Percentiles rank a stretch among this genome's conserved stretches.
phyloP scores from a whole-genome alignment of 2,113 vertebrate genomes.

The Peucedramus taeniatus region DNA sequence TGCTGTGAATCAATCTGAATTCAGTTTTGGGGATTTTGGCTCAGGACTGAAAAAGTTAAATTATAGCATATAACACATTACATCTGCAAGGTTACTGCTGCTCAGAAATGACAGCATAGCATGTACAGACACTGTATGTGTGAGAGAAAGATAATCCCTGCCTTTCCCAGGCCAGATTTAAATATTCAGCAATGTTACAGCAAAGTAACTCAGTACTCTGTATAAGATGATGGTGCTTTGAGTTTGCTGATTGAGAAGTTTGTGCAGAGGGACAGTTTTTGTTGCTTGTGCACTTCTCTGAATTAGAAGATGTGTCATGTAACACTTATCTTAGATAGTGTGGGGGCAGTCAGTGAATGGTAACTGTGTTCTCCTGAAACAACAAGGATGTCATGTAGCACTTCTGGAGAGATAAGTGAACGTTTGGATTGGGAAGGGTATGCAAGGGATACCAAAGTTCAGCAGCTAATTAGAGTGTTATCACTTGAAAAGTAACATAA shows the following conservation, averaged over 20 bases:
- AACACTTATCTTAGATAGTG: conserved; percentile 74
- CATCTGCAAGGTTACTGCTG: not conserved
- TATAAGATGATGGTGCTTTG: not conserved
- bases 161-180: not conserved
- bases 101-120: not conserved
- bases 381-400: conserved; percentile 79
- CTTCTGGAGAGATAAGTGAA: conserved; percentile 77
- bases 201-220: not conserved
- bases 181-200: not conserved
- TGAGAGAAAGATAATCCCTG: not conserved
- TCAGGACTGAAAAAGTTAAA: not conserved
- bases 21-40: not conserved
- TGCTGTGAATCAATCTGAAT: not conserved
- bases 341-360: conserved; percentile 67
- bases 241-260: conserved; percentile 8
- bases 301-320: conserved; percentile 68
- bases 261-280: not conserved
- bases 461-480: conserved; percentile 78
- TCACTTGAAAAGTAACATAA: conserved; percentile 71
- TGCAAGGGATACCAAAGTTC: conserved; percentile 68
- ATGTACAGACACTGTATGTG: too few relatives aligned
- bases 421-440: conserved; percentile 69
- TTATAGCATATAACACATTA: not conserved
- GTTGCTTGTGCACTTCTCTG: conserved; percentile 6
- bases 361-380: conserved; percentile 73